Percentiles rank a stretch among this genome's conserved stretches.
Evolutionary conservation across 2,797 vertebrate species (phyloP).

Genomic region (Limosa lapponica): DNA sequence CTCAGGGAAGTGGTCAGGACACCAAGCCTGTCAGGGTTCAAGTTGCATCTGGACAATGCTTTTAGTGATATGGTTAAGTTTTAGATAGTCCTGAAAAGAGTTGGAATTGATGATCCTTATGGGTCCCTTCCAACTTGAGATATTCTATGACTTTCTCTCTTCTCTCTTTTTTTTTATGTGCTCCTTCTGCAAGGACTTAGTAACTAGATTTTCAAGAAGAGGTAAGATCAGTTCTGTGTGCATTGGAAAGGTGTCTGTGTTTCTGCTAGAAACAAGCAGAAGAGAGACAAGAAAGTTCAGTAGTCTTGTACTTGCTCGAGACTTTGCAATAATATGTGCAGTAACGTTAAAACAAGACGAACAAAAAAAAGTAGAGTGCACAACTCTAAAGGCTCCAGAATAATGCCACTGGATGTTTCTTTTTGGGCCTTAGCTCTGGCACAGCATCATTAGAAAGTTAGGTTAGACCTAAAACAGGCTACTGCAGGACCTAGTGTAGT

Average conservation of each 20-base stretch:
- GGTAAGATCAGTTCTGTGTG: background rate
- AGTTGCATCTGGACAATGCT: accelerated
- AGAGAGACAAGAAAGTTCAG: background rate
- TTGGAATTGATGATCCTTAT: background rate
- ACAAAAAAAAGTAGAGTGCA: background rate
- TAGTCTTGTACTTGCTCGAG: background rate
- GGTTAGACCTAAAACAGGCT: background rate
- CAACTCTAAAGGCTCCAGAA: background rate
- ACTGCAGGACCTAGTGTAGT: background rate
- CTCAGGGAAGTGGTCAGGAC: accelerated
- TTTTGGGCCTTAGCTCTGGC: background rate
- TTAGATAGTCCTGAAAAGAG: background rate
- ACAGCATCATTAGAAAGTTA: background rate
- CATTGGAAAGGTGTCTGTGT: background rate
- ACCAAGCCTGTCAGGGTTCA: background rate
- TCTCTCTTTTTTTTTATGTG: background rate
- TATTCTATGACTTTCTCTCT: background rate
- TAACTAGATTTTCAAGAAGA: background rate
- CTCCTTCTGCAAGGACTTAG: background rate
- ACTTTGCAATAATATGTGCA: background rate
- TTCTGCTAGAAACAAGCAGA: background rate
- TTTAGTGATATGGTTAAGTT: background rate
- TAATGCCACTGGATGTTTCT: background rate
- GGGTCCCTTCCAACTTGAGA: accelerated
- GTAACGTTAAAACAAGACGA: background rate